Conservation (phyloP, 2,113 vertebrate species). For the Bungarus multicinctus region DNA sequence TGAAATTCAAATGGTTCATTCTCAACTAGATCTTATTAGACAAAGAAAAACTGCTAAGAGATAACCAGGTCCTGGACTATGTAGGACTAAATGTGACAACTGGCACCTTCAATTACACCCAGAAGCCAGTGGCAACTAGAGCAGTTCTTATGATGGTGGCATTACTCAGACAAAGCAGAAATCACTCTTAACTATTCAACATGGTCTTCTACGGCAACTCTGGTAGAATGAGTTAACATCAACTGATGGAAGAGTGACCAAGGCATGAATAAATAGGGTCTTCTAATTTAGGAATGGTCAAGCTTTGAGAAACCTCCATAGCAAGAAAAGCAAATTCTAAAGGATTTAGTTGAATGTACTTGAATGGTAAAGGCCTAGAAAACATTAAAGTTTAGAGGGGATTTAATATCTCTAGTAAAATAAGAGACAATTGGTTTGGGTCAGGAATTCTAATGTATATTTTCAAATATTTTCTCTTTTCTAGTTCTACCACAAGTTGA, state of each 20-base stretch:
- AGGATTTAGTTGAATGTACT: neutral
- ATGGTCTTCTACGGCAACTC: neutral
- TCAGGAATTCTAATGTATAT: neutral
- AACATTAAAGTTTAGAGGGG: neutral
- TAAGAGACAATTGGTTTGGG: neutral
- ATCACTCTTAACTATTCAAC: neutral
- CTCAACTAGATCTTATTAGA: neutral
- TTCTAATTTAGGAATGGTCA: neutral
- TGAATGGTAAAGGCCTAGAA: neutral
- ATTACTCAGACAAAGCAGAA: neutral
- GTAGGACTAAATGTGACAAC: neutral
- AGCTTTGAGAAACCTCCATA: neutral
- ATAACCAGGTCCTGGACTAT: neutral
- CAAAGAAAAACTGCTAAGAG: neutral
- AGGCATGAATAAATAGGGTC: neutral
- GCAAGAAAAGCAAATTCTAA: neutral
- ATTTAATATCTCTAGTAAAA: neutral
- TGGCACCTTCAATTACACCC: neutral
- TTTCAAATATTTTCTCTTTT: neutral
- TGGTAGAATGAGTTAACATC: neutral
- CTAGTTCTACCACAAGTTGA: neutral
- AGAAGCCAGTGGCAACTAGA: neutral
- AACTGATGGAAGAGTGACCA: neutral
- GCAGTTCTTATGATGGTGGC: neutral
- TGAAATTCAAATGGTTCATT: neutral